These are phyloP conservation scores for Lordiphosa mommai DNA, from an alignment of 1,140 invertebrate species.

Conservation along the genomic window DNA sequence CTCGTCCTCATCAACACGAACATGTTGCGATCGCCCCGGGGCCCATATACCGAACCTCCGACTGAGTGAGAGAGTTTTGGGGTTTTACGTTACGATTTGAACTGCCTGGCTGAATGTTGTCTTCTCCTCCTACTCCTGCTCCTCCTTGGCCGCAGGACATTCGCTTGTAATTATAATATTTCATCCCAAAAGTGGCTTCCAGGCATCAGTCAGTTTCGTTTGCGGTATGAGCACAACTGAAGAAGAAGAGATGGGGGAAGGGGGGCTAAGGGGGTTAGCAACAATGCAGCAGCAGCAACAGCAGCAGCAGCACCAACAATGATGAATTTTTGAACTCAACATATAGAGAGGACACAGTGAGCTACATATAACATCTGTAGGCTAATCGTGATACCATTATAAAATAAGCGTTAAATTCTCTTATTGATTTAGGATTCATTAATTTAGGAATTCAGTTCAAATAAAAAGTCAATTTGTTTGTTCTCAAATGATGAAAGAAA, in stretches of 20 bases:
- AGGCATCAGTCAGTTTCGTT: constrained; percentile 76
- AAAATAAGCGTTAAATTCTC: too few species aligned
- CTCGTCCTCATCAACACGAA: constrained; percentile 34
- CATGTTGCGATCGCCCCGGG: constrained; percentile 49
- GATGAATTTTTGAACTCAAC: constrained; percentile 73
- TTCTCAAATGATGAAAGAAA: too few species aligned
- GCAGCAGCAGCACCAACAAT: constrained; percentile 45
- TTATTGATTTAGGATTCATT: too few species aligned
- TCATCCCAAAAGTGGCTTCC: constrained; percentile 79
- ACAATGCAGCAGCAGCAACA: constrained; percentile 61
- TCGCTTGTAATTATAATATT: constrained; percentile 80
- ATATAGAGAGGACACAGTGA: constrained; percentile 60
- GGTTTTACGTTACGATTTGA: constrained; percentile 28
- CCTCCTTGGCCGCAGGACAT: constrained; percentile 66
- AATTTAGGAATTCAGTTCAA: too few species aligned
- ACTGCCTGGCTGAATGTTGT: constrained; percentile 37
- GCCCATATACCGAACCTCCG: constrained; percentile 34
- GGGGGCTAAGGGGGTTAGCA: constrained; percentile 31
- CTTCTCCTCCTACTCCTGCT: constrained; percentile 32
- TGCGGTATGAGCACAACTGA: constrained; percentile 54
- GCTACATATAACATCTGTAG: too few species aligned
- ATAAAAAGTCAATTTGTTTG: too few species aligned
- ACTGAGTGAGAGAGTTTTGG: constrained; percentile 7
- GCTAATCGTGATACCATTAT: too few species aligned
- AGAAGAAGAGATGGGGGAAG: constrained; percentile 10